Evolutionary conservation across 2,113 vertebrate genomes (phyloP).

Genomic region (Ifrita kowaldi): DNA sequence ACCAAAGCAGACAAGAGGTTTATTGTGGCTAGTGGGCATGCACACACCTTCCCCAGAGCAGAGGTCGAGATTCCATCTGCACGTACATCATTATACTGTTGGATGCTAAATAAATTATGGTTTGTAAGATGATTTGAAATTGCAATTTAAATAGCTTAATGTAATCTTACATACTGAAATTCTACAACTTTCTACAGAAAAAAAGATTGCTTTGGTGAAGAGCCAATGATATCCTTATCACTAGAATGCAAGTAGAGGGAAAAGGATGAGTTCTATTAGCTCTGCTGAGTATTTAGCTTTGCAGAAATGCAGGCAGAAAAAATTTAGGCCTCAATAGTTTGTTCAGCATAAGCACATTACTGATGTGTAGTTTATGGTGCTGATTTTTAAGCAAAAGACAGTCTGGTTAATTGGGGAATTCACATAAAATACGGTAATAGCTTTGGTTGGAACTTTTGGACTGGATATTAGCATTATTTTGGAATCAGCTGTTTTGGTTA

Average conservation of each 20-base stretch:
- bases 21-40: background rate
- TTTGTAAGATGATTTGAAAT: background rate
- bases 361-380: background rate
- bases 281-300: background rate
- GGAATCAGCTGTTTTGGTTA: background rate
- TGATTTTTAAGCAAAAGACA: background rate
- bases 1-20: background rate
- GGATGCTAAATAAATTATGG: background rate
- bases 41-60: background rate
- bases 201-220: background rate
- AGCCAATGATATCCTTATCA: background rate
- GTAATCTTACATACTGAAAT: background rate
- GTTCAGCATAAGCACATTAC: background rate
- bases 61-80: background rate
- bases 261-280: background rate
- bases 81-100: fast-evolving
- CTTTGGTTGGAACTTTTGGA: background rate
- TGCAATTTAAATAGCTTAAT: background rate
- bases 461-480: background rate
- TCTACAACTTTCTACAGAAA: background rate
- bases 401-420: background rate
- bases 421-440: background rate
- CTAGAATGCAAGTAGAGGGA: background rate
- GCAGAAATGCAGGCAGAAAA: background rate
- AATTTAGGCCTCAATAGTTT: background rate